phyloP scores from a whole-genome alignment of 2,797 vertebrate species.

The Eidolon dupreanum region DNA sequence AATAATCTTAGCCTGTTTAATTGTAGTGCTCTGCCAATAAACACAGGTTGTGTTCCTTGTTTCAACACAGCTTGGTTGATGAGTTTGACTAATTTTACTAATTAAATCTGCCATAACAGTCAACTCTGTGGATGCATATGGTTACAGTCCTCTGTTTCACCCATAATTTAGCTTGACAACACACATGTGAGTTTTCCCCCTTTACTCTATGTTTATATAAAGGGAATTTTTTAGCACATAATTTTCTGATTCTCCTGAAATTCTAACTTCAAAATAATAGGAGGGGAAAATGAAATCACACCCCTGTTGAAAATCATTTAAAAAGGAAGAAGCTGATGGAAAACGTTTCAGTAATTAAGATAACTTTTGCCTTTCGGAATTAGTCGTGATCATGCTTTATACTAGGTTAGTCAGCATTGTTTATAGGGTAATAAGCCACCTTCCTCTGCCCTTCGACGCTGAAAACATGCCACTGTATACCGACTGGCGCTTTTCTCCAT shows the following conservation, averaged over 20 bases:
- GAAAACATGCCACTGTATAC: neutral
- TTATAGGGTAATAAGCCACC: neutral
- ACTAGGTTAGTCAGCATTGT: neutral
- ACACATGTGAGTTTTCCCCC: constrained; percentile 23
- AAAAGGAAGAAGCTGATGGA: constrained; percentile 9
- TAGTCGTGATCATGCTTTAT: neutral
- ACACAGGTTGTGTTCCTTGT: constrained; percentile 49
- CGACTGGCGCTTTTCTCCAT: neutral
- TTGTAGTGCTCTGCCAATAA: constrained; percentile 26
- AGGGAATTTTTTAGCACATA: constrained; percentile 5
- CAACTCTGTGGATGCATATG: constrained; percentile 17
- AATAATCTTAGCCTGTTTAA: constrained; percentile 14
- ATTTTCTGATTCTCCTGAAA: constrained; percentile 58
- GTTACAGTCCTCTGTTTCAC: constrained; percentile 18
- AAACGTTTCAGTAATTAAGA: neutral
- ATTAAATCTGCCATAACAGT: constrained; percentile 59
- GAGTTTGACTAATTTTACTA: constrained; percentile 62
- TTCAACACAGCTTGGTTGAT: constrained; percentile 52
- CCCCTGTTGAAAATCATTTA: constrained; percentile 47
- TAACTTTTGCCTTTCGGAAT: neutral
- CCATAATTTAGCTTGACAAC: constrained; percentile 55
- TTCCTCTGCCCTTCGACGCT: neutral
- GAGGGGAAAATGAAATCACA: neutral
- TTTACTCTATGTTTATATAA: constrained; percentile 20
- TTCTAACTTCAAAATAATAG: constrained; percentile 40